A percentile compares a stretch with the other conserved stretches of the same genome.
phyloP scores from a whole-genome alignment of 2,797 vertebrate genomes.

The Pogonophryne albipinna region DNA sequence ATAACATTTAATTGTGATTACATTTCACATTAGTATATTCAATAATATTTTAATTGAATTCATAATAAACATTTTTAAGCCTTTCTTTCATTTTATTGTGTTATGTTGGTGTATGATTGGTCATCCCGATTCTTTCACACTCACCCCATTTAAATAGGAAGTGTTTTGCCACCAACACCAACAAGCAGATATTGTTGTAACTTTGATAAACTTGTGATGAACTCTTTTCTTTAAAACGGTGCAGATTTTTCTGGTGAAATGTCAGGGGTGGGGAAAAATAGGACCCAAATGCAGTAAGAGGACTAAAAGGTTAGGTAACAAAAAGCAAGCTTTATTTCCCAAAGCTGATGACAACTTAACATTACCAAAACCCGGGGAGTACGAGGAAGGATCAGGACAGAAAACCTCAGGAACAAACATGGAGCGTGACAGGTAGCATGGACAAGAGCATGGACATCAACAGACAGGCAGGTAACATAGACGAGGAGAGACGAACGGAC shows the following conservation, averaged over 20 bases:
- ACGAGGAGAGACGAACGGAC: too few species aligned
- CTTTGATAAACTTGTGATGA: not conserved
- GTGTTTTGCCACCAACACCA: conserved; percentile 13
- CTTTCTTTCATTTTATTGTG: not conserved
- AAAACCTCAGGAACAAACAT: too few species aligned
- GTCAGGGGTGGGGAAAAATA: too few species aligned
- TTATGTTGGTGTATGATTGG: not conserved
- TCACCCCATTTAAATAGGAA: not conserved
- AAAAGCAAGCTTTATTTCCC: too few species aligned
- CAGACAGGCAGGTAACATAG: too few species aligned
- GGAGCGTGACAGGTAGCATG: too few species aligned
- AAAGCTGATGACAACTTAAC: too few species aligned
- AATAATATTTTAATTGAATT: not conserved
- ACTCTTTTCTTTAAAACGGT: not conserved
- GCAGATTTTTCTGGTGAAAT: conserved; percentile 17
- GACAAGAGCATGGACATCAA: too few species aligned
- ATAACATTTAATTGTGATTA: not conserved
- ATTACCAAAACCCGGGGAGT: too few species aligned
- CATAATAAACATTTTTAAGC: not conserved
- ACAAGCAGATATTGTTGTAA: not conserved
- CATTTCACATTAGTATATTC: not conserved
- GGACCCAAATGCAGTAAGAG: too few species aligned
- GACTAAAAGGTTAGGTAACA: too few species aligned
- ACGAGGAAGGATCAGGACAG: too few species aligned
- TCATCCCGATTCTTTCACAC: not conserved